phyloP scores from a whole-genome alignment of 1,140 invertebrate genomes.

The Doryteuthis pealeii region DNA sequence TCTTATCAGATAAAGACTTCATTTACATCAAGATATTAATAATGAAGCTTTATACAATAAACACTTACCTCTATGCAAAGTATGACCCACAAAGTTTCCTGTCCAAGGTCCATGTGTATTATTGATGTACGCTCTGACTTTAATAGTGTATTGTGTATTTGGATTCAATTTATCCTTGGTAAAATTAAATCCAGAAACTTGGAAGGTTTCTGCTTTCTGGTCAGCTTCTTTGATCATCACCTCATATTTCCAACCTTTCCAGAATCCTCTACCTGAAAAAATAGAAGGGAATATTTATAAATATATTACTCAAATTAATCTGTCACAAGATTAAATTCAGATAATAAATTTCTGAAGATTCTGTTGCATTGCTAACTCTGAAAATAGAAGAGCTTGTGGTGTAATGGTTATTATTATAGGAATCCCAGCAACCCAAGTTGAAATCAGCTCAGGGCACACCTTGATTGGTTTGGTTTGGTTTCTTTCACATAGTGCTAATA shows the following conservation, averaged over 20 bases:
- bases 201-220: neutral
- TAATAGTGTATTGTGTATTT: slow-evolving; percentile 75
- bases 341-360: too few relatives aligned
- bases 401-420: too few relatives aligned
- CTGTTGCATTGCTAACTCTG: too few relatives aligned
- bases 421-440: too few relatives aligned
- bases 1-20: too few relatives aligned
- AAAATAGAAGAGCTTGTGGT: too few relatives aligned
- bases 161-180: slow-evolving; percentile 71
- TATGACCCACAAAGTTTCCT: slow-evolving; percentile 59
- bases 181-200: slow-evolving; percentile 45
- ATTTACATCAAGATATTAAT: too few relatives aligned
- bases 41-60: neutral
- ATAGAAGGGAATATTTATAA: neutral
- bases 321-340: too few relatives aligned
- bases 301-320: too few relatives aligned
- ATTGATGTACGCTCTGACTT: slow-evolving; percentile 75
- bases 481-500: too few relatives aligned
- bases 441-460: too few relatives aligned
- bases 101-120: slow-evolving; percentile 81
- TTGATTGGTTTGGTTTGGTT: too few relatives aligned
- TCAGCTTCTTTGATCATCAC: slow-evolving; percentile 64
- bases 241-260: slow-evolving; percentile 83
- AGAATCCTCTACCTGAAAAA: slow-evolving; percentile 66
- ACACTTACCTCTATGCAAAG: slow-evolving; percentile 67